Percentiles rank a stretch among this genome's conserved stretches.
phyloP scores from a whole-genome alignment of 2,797 vertebrate genomes.

The Mus caroli region DNA sequence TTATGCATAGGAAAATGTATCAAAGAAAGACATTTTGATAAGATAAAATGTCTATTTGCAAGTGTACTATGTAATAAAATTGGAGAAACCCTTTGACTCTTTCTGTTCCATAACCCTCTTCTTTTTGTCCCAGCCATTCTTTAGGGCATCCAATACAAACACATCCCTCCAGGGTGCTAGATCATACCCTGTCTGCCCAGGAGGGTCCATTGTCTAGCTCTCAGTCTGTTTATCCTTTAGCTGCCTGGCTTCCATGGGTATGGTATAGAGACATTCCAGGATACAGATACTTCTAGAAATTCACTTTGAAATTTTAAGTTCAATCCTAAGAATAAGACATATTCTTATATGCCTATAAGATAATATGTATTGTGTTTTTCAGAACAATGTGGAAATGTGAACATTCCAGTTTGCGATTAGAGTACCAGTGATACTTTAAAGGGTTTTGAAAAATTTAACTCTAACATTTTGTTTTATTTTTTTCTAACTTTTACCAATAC shows the following conservation, averaged over 20 bases:
- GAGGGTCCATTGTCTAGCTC: background rate
- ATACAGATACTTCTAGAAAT: conserved; percentile 1
- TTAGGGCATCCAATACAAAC: background rate
- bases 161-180: background rate
- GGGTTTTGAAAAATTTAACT: background rate
- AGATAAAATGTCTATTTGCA: background rate
- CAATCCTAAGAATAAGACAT: conserved; percentile 23
- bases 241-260: background rate
- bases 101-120: background rate
- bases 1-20: background rate
- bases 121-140: background rate
- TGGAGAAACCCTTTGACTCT: background rate
- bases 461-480: background rate
- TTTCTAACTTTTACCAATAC: conserved; percentile 28
- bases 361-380: conserved; percentile 17
- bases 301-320: conserved; percentile 31
- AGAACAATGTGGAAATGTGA: background rate
- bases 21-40: background rate
- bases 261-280: background rate
- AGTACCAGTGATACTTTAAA: background rate
- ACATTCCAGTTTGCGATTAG: background rate
- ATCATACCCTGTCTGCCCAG: background rate
- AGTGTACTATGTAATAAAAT: background rate
- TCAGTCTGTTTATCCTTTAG: background rate
- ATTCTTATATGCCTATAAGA: background rate